phyloP scores from a whole-genome alignment of 2,113 vertebrate species.

The Sporophila hypoxantha region DNA sequence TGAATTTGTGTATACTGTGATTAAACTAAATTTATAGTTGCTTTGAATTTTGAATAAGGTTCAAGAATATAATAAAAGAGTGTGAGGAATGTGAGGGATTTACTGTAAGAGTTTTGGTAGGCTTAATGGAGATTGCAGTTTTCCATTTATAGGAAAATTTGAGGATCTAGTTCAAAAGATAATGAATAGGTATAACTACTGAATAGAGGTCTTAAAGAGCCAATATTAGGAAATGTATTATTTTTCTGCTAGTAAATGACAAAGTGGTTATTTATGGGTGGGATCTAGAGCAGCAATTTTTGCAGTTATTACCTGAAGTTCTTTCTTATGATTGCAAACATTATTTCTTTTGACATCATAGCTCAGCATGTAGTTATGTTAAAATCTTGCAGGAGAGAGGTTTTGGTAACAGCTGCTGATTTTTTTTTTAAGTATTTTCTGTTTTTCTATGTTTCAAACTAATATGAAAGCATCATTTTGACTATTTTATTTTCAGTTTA shows the following conservation, averaged over 20 bases:
- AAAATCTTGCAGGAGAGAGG: background rate
- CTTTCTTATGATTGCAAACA: background rate
- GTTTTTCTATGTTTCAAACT: background rate
- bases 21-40: background rate
- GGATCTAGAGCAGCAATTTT: background rate
- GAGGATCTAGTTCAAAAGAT: background rate
- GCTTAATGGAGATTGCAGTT: background rate
- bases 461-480: background rate
- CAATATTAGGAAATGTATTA: background rate
- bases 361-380: background rate
- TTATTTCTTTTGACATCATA: background rate
- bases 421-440: background rate
- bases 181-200: background rate
- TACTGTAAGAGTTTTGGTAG: background rate
- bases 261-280: background rate
- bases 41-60: background rate
- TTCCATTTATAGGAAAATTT: background rate
- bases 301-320: background rate
- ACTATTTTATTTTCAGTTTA: slow-evolving; percentile 75
- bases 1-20: background rate
- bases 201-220: background rate
- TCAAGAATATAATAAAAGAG: background rate
- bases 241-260: background rate
- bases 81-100: background rate
- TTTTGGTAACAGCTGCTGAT: background rate